A percentile compares a stretch with the other conserved stretches of the same genome.
phyloP scores from a whole-genome alignment of 1,140 invertebrate genomes.

The Pseudomyrmex pallidus region DNA sequence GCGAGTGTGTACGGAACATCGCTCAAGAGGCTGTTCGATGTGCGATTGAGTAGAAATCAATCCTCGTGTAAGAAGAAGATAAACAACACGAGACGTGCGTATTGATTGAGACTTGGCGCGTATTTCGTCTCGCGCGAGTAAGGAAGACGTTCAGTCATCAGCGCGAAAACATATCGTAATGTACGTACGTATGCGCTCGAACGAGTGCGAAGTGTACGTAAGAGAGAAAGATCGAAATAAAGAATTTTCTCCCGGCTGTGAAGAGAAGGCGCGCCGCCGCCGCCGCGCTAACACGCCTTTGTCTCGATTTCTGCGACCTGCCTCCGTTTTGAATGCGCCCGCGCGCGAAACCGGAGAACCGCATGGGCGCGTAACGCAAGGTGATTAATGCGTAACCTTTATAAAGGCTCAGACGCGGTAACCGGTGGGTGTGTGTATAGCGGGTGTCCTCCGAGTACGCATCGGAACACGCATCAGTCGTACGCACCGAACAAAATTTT shows the following conservation, averaged over 20 bases:
- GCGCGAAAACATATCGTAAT: slow-evolving; percentile 21
- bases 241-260: slow-evolving; percentile 61
- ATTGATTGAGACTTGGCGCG: slow-evolving; percentile 8
- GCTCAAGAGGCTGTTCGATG: slow-evolving; percentile 16
- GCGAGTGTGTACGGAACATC: slow-evolving; percentile 10
- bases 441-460: slow-evolving; percentile 49
- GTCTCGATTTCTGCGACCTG: slow-evolving; percentile 63
- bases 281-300: slow-evolving; percentile 71
- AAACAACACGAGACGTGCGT: not conserved
- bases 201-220: not conserved
- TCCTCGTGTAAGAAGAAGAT: not conserved
- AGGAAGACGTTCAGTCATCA: slow-evolving; percentile 34
- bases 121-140: slow-evolving; percentile 3
- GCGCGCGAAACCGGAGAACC: slow-evolving; percentile 67
- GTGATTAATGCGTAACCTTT: slow-evolving; percentile 77
- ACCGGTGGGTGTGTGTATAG: slow-evolving; percentile 50
- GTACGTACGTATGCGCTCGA: no score
- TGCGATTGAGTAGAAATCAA: slow-evolving; percentile 32
- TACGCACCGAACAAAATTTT: no score
- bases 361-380: slow-evolving; percentile 66
- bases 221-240: slow-evolving; percentile 61
- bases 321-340: slow-evolving; percentile 70
- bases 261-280: slow-evolving; percentile 66
- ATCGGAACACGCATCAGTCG: no score
- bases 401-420: slow-evolving; percentile 54